These are phyloP conservation scores for Typhlichthys subterraneus DNA, from an alignment of 2,797 vertebrate genomes.

Conservation along the genomic window DNA sequence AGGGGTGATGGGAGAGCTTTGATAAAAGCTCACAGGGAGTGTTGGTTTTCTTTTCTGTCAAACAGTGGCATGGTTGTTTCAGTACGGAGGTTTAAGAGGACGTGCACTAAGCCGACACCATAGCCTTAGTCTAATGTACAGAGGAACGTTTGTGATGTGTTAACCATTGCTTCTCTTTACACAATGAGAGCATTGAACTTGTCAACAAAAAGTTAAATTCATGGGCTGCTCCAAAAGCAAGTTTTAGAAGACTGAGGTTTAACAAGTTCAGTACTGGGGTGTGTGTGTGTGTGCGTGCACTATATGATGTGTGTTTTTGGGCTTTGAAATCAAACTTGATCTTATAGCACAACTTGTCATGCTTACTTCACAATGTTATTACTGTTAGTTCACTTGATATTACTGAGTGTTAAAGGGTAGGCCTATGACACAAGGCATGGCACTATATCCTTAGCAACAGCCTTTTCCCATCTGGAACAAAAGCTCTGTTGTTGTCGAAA, in stretches of 20 bases:
- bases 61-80: conserved; percentile 7
- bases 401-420: conserved; percentile 23
- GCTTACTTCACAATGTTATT: conserved; percentile 22
- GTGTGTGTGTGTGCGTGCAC: background rate
- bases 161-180: background rate
- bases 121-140: background rate
- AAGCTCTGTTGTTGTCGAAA: conserved; percentile 76
- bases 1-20: conserved; percentile 8
- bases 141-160: background rate
- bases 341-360: conserved; percentile 17
- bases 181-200: background rate
- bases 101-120: background rate
- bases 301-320: too few relatives aligned
- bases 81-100: background rate
- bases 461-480: conserved; percentile 71
- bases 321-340: conserved; percentile 21
- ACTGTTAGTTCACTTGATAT: conserved; percentile 12
- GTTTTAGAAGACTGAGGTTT: background rate
- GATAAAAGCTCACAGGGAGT: conserved; percentile 3
- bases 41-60: background rate
- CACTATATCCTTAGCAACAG: conserved; percentile 68
- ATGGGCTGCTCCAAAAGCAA: too few relatives aligned
- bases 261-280: background rate
- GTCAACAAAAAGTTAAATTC: too few relatives aligned
- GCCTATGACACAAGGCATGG: conserved; percentile 61